Conservation (phyloP, 2,797 vertebrate species). For the Eulemur mongoz region DNA sequence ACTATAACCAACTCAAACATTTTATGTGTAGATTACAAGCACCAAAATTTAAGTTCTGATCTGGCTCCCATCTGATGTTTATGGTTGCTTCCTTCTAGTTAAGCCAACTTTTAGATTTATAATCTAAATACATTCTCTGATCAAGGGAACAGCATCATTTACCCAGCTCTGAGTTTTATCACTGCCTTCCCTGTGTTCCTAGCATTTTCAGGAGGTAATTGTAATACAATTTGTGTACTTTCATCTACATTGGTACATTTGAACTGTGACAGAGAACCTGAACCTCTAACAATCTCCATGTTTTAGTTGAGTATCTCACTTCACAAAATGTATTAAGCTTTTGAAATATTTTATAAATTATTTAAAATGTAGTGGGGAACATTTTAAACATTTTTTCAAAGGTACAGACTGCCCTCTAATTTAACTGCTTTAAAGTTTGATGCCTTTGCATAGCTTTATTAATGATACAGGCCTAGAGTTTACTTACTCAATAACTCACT, state of each 20-base stretch:
- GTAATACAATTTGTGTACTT: not conserved
- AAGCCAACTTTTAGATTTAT: constrained; percentile 26
- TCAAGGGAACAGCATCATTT: constrained; percentile 25
- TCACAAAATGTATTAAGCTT: constrained; percentile 34
- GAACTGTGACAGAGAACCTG: not conserved
- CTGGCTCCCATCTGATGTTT: not conserved
- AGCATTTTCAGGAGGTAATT: constrained; percentile 18
- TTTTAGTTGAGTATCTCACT: not conserved
- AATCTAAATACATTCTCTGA: constrained; percentile 38
- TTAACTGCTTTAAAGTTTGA: constrained; percentile 16
- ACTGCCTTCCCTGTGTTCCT: not conserved
- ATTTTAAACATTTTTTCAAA: constrained; percentile 50
- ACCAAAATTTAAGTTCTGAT: constrained; percentile 49
- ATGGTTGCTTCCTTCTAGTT: constrained; percentile 7
- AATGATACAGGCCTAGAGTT: constrained; percentile 30
- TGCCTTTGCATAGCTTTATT: constrained; percentile 45
- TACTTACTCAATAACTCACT: not conserved
- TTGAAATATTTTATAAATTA: constrained; percentile 33
- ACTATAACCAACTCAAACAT: constrained; percentile 34
- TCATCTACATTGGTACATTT: not conserved
- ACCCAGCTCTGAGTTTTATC: constrained; percentile 11
- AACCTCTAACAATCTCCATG: not conserved
- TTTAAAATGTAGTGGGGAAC: constrained; percentile 15
- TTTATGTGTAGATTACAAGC: constrained; percentile 23
- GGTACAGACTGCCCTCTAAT: not conserved